Conservation (phyloP, 2,888 invertebrate species). For the Ametastegia equiseti region DNA sequence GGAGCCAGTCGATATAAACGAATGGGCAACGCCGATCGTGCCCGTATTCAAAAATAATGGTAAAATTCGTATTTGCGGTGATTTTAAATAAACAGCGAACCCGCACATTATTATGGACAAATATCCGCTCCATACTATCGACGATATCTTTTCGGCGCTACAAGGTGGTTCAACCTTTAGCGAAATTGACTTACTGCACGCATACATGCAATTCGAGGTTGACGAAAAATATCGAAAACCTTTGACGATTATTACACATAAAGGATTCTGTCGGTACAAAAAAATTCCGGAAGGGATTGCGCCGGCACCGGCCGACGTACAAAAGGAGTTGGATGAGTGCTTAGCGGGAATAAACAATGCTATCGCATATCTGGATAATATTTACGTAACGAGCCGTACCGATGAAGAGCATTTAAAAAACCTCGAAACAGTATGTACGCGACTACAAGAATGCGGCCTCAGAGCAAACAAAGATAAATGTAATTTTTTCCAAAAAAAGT, state of each 20-base stretch:
- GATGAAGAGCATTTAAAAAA: slow-evolving; percentile 52
- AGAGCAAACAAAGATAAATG: slow-evolving; percentile 57
- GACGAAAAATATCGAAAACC: background rate
- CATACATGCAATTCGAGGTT: slow-evolving; percentile 52
- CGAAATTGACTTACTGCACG: slow-evolving; percentile 37
- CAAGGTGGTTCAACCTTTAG: background rate
- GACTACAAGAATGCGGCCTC: slow-evolving; percentile 54
- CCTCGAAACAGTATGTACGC: slow-evolving; percentile 50
- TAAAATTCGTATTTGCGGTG: too few relatives aligned
- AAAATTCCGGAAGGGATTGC: background rate
- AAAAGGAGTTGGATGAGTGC: slow-evolving; percentile 60
- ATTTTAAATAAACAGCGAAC: too few relatives aligned
- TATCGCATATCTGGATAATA: slow-evolving; percentile 55
- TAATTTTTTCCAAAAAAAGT: slow-evolving; percentile 53
- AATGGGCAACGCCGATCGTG: too few relatives aligned
- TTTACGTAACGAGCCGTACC: slow-evolving; percentile 50
- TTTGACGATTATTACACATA: slow-evolving; percentile 50
- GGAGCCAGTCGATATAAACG: too few relatives aligned
- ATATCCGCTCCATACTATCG: background rate
- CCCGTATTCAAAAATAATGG: too few relatives aligned
- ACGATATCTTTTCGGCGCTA: slow-evolving; percentile 7
- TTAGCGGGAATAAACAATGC: slow-evolving; percentile 54
- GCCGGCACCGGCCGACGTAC: slow-evolving; percentile 62
- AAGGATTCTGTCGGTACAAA: slow-evolving; percentile 63
- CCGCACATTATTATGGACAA: background rate